Percentiles rank a stretch among this genome's conserved stretches.
These are phyloP conservation scores for Cossypha niveicapilla DNA, from an alignment of 2,797 vertebrate species.

Conservation along the genomic window DNA sequence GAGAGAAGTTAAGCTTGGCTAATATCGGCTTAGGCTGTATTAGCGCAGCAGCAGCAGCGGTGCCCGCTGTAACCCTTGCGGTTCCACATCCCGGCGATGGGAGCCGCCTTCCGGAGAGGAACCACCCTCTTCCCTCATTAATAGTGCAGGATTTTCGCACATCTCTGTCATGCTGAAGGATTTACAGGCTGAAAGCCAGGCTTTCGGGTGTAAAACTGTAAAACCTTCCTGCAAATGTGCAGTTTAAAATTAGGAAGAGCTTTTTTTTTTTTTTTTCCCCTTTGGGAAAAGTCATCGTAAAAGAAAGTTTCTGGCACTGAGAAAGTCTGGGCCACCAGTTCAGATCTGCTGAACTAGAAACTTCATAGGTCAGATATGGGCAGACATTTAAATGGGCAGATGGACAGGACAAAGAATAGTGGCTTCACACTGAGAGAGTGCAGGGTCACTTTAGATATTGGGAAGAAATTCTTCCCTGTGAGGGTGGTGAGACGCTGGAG, in stretches of 20 bases:
- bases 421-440: not conserved
- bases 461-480: not conserved
- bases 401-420: not conserved
- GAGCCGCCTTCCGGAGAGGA: not conserved
- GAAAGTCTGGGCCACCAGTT: not conserved
- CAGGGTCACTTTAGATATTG: not conserved
- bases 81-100: not conserved
- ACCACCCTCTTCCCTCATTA: not conserved
- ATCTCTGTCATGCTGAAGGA: not conserved
- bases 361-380: not conserved
- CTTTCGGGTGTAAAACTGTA: not conserved
- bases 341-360: not conserved
- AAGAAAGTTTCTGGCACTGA: not conserved
- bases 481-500: not conserved
- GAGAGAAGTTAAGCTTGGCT: conserved; percentile 64
- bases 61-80: conserved; percentile 48
- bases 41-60: not conserved
- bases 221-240: not conserved
- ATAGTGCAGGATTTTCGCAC: not conserved
- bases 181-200: not conserved
- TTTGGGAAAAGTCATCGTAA: not conserved
- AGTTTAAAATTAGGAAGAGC: not conserved
- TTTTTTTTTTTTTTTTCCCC: accelerated
- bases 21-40: conserved; percentile 60
- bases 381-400: not conserved